Evolutionary conservation across 2,113 vertebrate species (phyloP).

Genomic region (Dermatemys mawii): DNA sequence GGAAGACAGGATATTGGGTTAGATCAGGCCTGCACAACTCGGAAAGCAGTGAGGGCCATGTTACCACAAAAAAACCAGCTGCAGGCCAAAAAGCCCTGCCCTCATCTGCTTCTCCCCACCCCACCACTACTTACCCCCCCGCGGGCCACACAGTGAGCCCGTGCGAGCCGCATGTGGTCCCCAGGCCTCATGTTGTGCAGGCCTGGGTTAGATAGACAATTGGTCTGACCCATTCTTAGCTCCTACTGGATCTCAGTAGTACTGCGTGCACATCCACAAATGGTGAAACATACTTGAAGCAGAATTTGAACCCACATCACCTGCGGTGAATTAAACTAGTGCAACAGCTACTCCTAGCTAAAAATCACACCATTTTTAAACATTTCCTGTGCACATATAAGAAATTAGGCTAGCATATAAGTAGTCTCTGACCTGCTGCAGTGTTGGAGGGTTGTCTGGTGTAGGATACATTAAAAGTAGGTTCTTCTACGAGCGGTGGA

Average conservation of each 20-base stretch:
- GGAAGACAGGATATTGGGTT: not conserved
- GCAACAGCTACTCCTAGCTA: not conserved
- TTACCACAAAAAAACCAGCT: too few relatives aligned
- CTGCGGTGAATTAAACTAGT: not conserved
- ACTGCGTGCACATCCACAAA: not conserved
- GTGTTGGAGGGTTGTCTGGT: slow-evolving; percentile 87
- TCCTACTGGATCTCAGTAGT: not conserved
- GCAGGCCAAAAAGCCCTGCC: too few relatives aligned
- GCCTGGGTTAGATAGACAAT: not conserved
- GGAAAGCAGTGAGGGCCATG: too few relatives aligned
- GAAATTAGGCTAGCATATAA: not conserved
- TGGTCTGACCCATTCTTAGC: not conserved
- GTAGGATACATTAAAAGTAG: slow-evolving; percentile 95
- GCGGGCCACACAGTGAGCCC: too few relatives aligned
- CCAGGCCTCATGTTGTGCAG: too few relatives aligned
- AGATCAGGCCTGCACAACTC: too few relatives aligned
- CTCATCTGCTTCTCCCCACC: too few relatives aligned
- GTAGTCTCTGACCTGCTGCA: slow-evolving; percentile 84
- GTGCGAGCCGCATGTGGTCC: too few relatives aligned
- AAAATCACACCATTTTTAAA: not conserved
- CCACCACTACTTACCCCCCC: too few relatives aligned
- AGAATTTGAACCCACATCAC: not conserved
- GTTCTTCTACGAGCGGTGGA: slow-evolving; percentile 90
- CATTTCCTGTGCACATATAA: not conserved
- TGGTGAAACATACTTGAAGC: not conserved